Evolutionary conservation across 2,797 vertebrate species (phyloP), one percentile per base, ranked within the genome.

Genomic region (Sebastes steindachneri): DNA sequence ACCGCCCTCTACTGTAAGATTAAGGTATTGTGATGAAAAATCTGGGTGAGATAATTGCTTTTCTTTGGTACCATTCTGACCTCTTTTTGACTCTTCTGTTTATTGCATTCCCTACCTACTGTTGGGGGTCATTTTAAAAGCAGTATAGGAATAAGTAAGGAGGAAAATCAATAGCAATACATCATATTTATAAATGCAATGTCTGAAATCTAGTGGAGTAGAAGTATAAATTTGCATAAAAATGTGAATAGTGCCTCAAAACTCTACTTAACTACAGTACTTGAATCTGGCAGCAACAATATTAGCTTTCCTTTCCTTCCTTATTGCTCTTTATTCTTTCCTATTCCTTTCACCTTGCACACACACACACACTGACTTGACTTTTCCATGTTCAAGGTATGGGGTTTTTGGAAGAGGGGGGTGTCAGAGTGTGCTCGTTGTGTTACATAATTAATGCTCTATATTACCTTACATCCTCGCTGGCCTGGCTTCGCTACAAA

Each of bases 361-460:
- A 65, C 33, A 10, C 28, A 37, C 68, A 68, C 28, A 86, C 7
- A 77, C 14, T 62, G 64, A 80, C 67, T 80, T 66, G 23, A 69
- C 83, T 35, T 76, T 82, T 74, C 73, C 63, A 74, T 83, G 75
- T 86, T 92, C 63, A 83, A 78, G 63, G 75, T 74, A 83, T 59
- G 75, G 75, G 64, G 33, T 58, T 80, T 84, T 68, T 31, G 7
- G 58, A 54, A 41, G 25, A 60, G 68, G 41, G 33, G 86, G 85
- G 67, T 69, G 83, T 81, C 81, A 68, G 72, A 86, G 80, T 87
- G 77, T 82, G 73, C 84, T 79, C 63, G 5, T 75, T 77, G 74
- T 81, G 77, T 81, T 95, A 72, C 91, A 96, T 95, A 90, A 95
- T 95, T 94, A 37, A 96, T 94, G 91, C 75, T 81, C 84, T 79